Conservation (phyloP, 1,140 invertebrate species). For the Protaetia brevitarsis region DNA sequence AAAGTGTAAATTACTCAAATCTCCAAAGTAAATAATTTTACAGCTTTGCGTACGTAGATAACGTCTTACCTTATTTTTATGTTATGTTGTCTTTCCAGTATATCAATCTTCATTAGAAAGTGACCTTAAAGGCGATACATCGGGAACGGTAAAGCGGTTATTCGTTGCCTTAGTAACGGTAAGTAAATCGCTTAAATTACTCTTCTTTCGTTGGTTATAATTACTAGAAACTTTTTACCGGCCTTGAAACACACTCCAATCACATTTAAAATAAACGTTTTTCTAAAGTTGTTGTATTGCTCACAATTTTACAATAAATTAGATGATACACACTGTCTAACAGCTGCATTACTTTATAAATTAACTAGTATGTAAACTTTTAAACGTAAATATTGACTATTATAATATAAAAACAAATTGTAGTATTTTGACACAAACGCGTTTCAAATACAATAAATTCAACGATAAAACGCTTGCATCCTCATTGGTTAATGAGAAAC, state of each 20-base stretch:
- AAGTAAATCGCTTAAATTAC: slow-evolving; percentile 46
- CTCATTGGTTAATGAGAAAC: no score
- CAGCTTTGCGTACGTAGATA: no score
- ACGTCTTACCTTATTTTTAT: no score
- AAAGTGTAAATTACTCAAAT: background rate
- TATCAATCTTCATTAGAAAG: slow-evolving; percentile 75
- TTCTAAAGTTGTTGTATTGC: background rate
- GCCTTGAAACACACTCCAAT: background rate
- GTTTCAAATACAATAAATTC: background rate
- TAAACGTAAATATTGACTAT: no score
- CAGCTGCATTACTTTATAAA: no score
- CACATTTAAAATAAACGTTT: background rate
- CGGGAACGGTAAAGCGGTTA: slow-evolving; percentile 81
- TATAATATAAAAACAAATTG: no score
- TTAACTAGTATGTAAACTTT: no score
- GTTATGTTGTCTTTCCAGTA: no score
- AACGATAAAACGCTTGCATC: background rate
- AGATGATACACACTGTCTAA: no score
- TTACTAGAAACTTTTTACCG: background rate
- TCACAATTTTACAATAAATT: background rate
- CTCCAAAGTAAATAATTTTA: no score
- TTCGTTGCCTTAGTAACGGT: slow-evolving; percentile 71
- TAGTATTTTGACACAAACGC: background rate
- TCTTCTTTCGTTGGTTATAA: slow-evolving; percentile 23
- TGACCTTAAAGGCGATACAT: slow-evolving; percentile 82